phyloP scores from a whole-genome alignment of 2,113 vertebrate genomes.

The Poeciliopsis turrubarensis region DNA sequence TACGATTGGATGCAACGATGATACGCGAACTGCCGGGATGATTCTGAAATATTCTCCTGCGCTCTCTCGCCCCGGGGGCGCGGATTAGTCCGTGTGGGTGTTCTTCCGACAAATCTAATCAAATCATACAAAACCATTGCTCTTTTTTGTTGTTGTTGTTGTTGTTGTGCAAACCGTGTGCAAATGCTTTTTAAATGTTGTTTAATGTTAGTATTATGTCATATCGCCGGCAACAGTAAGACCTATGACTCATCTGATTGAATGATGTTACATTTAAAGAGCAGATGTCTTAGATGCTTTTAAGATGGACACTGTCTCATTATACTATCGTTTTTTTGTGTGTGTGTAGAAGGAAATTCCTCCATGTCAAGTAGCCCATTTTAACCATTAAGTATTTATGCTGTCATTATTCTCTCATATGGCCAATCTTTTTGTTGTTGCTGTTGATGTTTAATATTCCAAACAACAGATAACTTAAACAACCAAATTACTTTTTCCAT shows the following conservation, averaged over 20 bases:
- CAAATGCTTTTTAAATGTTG: conserved; percentile 12
- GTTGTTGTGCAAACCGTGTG: conserved; percentile 16
- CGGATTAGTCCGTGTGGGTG: not conserved
- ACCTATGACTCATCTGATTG: conserved; percentile 48
- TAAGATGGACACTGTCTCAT: conserved; percentile 12
- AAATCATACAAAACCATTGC: conserved; percentile 5
- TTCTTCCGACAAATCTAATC: not conserved
- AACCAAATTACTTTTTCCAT: too few species aligned
- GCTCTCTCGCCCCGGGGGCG: not conserved
- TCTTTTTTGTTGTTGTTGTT: not conserved
- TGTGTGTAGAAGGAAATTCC: too few species aligned
- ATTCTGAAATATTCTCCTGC: not conserved
- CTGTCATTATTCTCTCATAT: too few species aligned
- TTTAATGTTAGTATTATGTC: not conserved
- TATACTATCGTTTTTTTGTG: conserved; percentile 20
- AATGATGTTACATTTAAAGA: conserved; percentile 44
- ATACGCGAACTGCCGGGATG: not conserved
- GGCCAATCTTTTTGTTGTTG: too few species aligned
- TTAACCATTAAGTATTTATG: too few species aligned
- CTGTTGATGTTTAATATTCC: too few species aligned
- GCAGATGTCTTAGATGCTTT: conserved; percentile 18
- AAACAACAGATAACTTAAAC: too few species aligned
- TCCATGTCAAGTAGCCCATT: too few species aligned
- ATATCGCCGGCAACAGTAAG: conserved; percentile 37
- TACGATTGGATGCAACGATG: conserved; percentile 5